Conservation (phyloP, 2,113 vertebrate species). For the Ondatra zibethicus region DNA sequence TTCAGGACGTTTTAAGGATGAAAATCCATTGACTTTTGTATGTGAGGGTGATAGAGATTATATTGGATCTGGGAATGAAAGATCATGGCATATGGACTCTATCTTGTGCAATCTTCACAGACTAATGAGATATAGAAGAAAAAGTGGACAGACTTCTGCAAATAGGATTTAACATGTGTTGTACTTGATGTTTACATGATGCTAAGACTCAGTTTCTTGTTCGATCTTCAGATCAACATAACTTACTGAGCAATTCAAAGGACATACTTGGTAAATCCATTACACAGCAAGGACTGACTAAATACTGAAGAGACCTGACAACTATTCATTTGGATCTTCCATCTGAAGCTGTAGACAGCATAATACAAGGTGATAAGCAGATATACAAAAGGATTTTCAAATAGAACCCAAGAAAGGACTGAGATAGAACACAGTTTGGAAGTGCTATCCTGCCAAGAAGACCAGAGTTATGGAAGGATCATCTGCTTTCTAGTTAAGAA, state of each 20-base stretch:
- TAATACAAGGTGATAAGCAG: neutral
- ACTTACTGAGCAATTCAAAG: neutral
- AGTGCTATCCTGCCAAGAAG: neutral
- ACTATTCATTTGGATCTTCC: neutral
- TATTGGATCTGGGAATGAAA: neutral
- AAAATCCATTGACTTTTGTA: neutral
- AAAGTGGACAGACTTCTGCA: neutral
- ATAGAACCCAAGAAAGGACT: neutral
- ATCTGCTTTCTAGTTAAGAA: neutral
- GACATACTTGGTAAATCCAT: neutral
- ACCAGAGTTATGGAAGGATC: neutral
- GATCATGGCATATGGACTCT: too few species aligned
- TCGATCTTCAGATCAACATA: neutral
- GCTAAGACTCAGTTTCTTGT: neutral
- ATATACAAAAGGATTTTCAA: constrained; percentile 9
- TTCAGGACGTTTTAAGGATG: neutral
- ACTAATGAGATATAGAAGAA: neutral
- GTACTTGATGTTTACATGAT: neutral
- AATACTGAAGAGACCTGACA: neutral
- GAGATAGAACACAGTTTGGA: neutral
- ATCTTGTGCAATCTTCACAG: neutral
- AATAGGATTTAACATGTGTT: neutral
- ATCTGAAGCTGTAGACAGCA: neutral
- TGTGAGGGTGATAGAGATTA: neutral
- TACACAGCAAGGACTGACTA: neutral